Evolutionary conservation across 2,797 vertebrate genomes (phyloP).

Genomic region (Brachyalestes nurse): DNA sequence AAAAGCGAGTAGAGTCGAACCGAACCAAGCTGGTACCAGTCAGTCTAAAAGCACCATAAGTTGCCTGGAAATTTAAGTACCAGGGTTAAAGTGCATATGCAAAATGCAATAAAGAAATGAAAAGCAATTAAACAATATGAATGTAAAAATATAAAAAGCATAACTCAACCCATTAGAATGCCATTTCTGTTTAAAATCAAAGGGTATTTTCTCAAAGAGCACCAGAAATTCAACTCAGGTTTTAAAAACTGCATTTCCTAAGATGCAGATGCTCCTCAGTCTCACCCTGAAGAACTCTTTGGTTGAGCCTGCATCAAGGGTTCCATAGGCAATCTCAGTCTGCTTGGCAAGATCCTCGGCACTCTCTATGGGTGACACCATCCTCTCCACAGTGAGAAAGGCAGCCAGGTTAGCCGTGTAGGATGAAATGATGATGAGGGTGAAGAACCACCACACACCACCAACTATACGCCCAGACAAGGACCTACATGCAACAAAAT

Average conservation of each 20-base stretch:
- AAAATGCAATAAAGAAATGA: no score
- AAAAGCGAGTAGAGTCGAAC: no score
- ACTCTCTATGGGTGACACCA: conserved; percentile 98
- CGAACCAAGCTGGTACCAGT: no score
- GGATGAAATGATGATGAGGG: conserved; percentile 98
- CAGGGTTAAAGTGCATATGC: no score
- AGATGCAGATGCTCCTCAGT: not conserved
- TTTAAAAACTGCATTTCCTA: conserved; percentile 6
- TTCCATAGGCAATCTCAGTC: conserved; percentile 96
- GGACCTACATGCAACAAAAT: conserved; percentile 85
- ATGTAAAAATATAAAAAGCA: no score
- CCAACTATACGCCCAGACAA: conserved; percentile 97
- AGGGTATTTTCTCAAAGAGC: not conserved
- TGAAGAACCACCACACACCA: conserved; percentile 99
- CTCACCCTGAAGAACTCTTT: conserved; percentile 98
- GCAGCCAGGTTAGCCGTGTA: conserved; percentile 99
- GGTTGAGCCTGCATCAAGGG: conserved; percentile 96
- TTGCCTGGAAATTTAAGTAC: no score
- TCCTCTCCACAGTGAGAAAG: conserved; percentile 97
- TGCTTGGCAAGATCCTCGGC: conserved; percentile 97
- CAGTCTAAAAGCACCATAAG: no score
- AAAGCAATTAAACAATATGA: no score
- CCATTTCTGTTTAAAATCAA: not conserved
- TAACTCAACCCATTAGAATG: not conserved
- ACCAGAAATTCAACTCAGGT: not conserved